Percentiles rank a stretch among this genome's conserved stretches.
Conservation (phyloP, 1,140 invertebrate species). For the Odontomachus brunneus region DNA sequence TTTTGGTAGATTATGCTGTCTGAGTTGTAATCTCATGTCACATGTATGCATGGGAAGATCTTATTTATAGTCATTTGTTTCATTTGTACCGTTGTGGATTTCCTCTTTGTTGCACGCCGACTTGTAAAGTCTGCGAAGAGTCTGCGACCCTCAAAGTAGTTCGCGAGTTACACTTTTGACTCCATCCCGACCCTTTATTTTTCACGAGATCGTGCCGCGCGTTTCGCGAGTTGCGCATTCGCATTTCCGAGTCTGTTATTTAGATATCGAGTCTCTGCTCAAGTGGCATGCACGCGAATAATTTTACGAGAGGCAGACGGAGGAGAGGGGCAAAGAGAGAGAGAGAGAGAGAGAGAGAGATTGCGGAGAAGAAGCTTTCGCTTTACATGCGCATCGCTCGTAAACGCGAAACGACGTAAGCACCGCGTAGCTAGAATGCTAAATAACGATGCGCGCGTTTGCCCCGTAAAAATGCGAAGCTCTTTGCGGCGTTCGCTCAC, state of each 20-base stretch:
- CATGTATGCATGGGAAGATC: neutral
- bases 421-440: constrained; percentile 37
- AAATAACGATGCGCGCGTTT: constrained; percentile 20
- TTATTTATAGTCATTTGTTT: no score
- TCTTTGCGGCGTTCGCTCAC: neutral
- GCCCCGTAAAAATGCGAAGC: constrained; percentile 15
- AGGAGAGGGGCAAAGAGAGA: no score
- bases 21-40: no score
- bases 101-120: neutral
- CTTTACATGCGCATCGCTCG: constrained; percentile 6
- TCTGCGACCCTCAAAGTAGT: neutral
- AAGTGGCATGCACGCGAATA: constrained; percentile 1
- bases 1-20: no score
- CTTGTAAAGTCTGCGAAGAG: neutral
- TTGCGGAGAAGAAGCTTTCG: neutral
- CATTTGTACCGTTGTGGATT: neutral
- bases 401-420: constrained; percentile 32
- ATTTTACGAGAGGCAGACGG: constrained; percentile 19
- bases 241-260: constrained; percentile 34
- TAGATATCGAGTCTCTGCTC: neutral
- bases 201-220: constrained; percentile 13
- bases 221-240: neutral
- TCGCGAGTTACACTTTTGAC: neutral
- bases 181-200: constrained; percentile 12
- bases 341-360: no score